These are phyloP conservation scores for Conomelus anceps DNA, from an alignment of 2,888 invertebrate species.

Conservation along the genomic window DNA sequence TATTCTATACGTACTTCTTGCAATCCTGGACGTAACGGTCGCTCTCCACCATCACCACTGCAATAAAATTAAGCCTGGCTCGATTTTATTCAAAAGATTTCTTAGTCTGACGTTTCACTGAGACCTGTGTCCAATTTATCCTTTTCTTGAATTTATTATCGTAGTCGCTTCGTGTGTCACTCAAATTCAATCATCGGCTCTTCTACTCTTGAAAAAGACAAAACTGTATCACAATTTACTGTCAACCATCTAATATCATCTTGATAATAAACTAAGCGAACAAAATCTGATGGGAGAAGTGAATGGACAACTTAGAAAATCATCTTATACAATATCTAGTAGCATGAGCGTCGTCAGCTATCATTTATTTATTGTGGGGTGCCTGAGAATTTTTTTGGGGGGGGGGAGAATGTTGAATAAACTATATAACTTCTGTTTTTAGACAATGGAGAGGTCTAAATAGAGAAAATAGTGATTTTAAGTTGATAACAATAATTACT, in stretches of 20 bases:
- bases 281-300: background rate
- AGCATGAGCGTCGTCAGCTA: no score
- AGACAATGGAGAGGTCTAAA: no score
- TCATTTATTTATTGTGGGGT: no score
- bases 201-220: background rate
- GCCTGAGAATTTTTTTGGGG: no score
- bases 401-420: no score
- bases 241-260: background rate
- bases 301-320: background rate
- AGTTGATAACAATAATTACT: no score
- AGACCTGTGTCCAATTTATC: background rate
- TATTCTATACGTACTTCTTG: background rate
- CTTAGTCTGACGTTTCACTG: background rate
- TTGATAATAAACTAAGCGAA: background rate
- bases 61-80: background rate
- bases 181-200: background rate
- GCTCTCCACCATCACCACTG: no score
- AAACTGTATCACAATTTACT: background rate
- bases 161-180: background rate
- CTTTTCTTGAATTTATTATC: background rate
- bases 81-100: background rate
- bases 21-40: background rate
- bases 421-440: no score
- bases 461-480: no score
- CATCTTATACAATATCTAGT: no score